A percentile compares a stretch with the other conserved stretches of the same genome.
Evolutionary conservation across 2,113 vertebrate genomes (phyloP).

Genomic region (Ahaetulla prasina): DNA sequence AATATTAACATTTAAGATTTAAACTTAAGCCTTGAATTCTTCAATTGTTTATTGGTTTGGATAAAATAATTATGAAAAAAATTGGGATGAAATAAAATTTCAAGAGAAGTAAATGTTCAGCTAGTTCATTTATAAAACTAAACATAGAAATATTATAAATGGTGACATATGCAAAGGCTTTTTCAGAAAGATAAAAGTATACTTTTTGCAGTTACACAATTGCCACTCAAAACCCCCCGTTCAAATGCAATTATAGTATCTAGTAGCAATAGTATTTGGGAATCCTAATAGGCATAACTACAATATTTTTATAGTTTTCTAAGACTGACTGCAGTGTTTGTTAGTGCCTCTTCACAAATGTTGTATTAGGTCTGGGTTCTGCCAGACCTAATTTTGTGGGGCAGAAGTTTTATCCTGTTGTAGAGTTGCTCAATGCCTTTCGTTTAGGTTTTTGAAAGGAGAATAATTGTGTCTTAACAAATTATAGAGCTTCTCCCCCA

Average conservation of each 20-base stretch:
- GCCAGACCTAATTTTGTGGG: neutral
- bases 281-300: neutral
- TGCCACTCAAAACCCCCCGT: neutral
- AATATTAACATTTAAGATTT: neutral
- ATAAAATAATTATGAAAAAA: neutral
- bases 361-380: neutral
- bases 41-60: neutral
- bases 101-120: neutral
- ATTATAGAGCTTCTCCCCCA: constrained; percentile 14
- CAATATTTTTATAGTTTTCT: neutral
- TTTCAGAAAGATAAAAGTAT: neutral
- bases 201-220: neutral
- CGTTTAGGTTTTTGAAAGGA: neutral
- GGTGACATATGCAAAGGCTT: neutral
- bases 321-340: neutral
- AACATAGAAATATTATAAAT: neutral
- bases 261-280: neutral
- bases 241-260: neutral
- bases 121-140: neutral
- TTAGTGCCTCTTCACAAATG: neutral
- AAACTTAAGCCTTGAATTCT: neutral
- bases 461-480: neutral
- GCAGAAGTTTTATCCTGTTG: no score
- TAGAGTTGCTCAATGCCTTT: neutral
- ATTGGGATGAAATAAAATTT: neutral